Evolutionary conservation across 23 tunicate species (phyloP), one percentile per base, ranked within the genome.

Genomic region (Halocynthia aurantium): DNA sequence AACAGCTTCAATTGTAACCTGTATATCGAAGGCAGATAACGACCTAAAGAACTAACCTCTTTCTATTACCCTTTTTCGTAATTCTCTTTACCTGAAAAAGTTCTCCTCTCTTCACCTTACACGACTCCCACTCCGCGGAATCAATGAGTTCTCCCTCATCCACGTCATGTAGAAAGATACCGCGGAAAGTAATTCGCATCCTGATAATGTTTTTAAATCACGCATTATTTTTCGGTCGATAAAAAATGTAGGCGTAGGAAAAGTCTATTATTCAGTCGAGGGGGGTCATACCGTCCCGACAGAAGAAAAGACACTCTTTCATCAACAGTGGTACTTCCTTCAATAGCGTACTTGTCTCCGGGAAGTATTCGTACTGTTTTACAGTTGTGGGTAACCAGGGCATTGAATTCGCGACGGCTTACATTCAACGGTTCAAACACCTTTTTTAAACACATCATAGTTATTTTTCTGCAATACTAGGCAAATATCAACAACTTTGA

Each of bases 1-100:
- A 51, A 83, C 84, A 7, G 98, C 98, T 79, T 92, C 98, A 6
- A 86, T 72, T 11, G 98, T 78, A 8, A 92, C 98, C 98, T 92
- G 13, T 44, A 21, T 15, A 67, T 13, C 2, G n/a, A 58, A 31
- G 44, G 44, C 44, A 31, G 44, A 31, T 31, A 31, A 31, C 2
- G 44, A 31, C 44, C 44, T 31, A 31, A 4, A 31, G 44, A 31
- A 31, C 44, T 31, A 4, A 31, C 44, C 44, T 31, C 4, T 51
- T 72, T 72, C 13, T 44, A 40, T 49, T 5, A 72, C 15, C n/a
- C 12, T 72, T 50, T n/a, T 15, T 10, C 63, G 2, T 9, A 2
- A 44, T 21, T 17, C 11, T 52, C 15, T 44, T 2, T 70, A 92
- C 98, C 85, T 92, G 98, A 74, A 92, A 92, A 12, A 86, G 67